Evolutionary conservation across 2,113 vertebrate genomes (phyloP).

Genomic region (Noctilio leporinus): DNA sequence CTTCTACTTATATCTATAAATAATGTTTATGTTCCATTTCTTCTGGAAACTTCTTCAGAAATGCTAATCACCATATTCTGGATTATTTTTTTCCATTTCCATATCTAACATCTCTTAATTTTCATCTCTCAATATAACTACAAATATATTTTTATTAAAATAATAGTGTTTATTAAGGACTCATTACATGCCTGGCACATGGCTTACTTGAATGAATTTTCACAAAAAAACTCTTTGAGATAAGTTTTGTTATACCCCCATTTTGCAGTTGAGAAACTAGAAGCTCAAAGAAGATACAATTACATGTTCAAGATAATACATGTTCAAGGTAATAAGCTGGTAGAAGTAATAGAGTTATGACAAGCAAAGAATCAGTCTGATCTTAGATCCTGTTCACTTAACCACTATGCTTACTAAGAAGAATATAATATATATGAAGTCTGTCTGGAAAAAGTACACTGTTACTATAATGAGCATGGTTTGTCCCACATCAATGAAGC

Average conservation of each 20-base stretch:
- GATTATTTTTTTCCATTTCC: not conserved
- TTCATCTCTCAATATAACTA: not conserved
- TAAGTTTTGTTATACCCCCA: not conserved
- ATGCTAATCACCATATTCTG: not conserved
- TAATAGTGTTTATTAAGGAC: not conserved
- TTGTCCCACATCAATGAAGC: no score
- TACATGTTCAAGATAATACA: not conserved
- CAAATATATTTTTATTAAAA: not conserved
- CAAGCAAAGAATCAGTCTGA: not conserved
- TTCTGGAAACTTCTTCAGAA: constrained; percentile 1
- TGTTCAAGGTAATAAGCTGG: not conserved
- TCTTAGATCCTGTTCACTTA: not conserved
- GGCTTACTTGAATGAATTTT: not conserved
- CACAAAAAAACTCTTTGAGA: not conserved
- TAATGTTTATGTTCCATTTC: not conserved
- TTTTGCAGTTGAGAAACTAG: not conserved
- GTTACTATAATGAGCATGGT: no score
- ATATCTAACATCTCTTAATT: not conserved
- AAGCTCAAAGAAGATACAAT: not conserved
- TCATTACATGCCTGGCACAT: not conserved
- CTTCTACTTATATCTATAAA: not conserved
- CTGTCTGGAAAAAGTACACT: no score
- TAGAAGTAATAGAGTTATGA: not conserved
- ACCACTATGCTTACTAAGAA: not conserved
- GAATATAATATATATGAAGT: not conserved